These are phyloP conservation scores for Xestia rhomboidea DNA, from an alignment of 2,888 invertebrate species.

Conservation along the genomic window DNA sequence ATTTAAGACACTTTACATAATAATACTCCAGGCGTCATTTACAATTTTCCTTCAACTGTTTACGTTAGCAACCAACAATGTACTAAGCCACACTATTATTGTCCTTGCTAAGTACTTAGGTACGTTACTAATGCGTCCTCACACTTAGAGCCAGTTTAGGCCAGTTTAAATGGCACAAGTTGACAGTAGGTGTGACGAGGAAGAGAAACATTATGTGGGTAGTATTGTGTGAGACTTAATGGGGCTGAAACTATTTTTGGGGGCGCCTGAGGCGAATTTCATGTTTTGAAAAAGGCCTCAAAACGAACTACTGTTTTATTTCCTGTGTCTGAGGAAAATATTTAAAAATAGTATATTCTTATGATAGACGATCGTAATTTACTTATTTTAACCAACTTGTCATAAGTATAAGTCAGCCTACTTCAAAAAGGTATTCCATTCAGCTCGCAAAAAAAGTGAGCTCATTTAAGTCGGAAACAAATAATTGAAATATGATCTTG, in stretches of 20 bases:
- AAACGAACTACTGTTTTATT: background rate
- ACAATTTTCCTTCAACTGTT: conserved; percentile 20
- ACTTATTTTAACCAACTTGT: background rate
- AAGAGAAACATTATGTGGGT: conserved; percentile 8
- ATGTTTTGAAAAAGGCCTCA: background rate
- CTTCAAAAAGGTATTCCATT: background rate
- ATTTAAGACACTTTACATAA: conserved; percentile 1
- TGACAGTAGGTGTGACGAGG: conserved; percentile 2
- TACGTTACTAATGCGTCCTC: conserved; percentile 5
- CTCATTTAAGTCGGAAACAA: too few relatives aligned
- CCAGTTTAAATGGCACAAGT: conserved; percentile 30
- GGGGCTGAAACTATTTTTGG: conserved; percentile 6
- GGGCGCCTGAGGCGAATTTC: background rate
- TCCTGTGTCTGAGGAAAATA: background rate
- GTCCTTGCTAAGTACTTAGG: conserved; percentile 1
- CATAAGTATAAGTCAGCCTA: background rate
- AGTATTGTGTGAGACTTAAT: background rate
- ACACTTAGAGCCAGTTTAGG: conserved; percentile 14
- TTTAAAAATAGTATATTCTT: too few relatives aligned
- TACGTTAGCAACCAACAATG: conserved; percentile 2
- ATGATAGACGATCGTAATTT: too few relatives aligned
- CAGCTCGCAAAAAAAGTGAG: too few relatives aligned
- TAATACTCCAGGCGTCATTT: conserved; percentile 11
- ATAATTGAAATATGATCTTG: too few relatives aligned
- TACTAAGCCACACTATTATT: conserved; percentile 13